phyloP scores from a whole-genome alignment of 2,888 invertebrate genomes.

The Neoaliturus tenellus region DNA sequence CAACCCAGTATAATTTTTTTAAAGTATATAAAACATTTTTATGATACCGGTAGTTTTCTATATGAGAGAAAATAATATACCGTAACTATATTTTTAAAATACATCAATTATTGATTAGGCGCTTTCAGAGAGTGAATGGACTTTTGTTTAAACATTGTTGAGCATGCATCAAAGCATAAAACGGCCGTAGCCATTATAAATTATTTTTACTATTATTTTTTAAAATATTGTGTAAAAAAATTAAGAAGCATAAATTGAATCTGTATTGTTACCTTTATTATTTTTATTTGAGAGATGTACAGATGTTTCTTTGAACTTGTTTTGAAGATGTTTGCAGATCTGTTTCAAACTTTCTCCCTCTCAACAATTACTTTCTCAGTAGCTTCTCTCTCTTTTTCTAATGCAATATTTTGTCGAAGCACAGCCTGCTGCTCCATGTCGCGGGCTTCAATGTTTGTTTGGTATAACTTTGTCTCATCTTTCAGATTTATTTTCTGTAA shows the following conservation, averaged over 20 bases:
- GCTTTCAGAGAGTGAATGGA: too few species aligned
- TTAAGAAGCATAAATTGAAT: neutral
- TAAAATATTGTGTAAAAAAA: neutral
- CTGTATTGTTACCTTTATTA: constrained; percentile 35
- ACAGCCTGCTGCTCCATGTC: constrained; percentile 37
- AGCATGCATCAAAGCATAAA: too few species aligned
- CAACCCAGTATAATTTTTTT: too few species aligned
- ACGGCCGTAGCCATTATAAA: too few species aligned
- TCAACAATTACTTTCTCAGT: constrained; percentile 6
- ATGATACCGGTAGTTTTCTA: too few species aligned
- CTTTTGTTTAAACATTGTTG: too few species aligned
- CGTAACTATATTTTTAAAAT: too few species aligned
- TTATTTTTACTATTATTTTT: too few species aligned
- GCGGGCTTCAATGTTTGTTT: constrained; percentile 15
- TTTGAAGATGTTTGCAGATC: neutral
- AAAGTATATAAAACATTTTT: too few species aligned
- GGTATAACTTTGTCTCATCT: neutral
- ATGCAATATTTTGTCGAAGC: constrained; percentile 10
- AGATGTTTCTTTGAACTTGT: neutral
- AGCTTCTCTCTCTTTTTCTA: constrained; percentile 34
- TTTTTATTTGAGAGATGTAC: neutral
- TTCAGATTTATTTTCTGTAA: constrained; percentile 32
- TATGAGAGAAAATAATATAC: too few species aligned
- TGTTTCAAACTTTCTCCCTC: constrained; percentile 32
- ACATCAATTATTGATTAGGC: too few species aligned